phyloP scores from a whole-genome alignment of 2,113 vertebrate genomes.

The Lontra canadensis region DNA sequence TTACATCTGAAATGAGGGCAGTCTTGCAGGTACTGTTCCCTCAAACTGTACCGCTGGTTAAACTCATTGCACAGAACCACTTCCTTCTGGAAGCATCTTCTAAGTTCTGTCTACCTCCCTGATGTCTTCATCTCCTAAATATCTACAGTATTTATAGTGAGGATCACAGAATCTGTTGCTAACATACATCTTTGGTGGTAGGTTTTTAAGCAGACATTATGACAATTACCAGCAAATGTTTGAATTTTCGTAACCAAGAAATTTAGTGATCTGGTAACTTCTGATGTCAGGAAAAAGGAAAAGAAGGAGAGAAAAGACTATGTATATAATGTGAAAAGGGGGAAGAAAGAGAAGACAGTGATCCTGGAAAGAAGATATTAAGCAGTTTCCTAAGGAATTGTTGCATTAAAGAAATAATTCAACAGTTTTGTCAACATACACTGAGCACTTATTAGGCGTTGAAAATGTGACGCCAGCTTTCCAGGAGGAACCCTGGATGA shows the following conservation, averaged over 20 bases:
- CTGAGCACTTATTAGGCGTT: neutral
- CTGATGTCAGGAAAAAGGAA: neutral
- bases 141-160: neutral
- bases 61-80: neutral
- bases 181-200: neutral
- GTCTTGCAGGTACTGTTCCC: neutral
- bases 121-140: neutral
- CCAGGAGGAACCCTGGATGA: neutral
- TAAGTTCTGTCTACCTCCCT: neutral
- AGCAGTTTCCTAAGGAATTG: neutral
- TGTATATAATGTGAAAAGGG: neutral
- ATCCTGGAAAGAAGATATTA: neutral
- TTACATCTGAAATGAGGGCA: neutral
- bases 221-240: neutral
- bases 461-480: neutral
- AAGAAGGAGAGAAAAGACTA: neutral
- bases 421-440: neutral
- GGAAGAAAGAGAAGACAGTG: neutral
- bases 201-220: neutral
- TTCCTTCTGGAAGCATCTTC: neutral
- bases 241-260: neutral
- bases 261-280: neutral
- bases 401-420: neutral
- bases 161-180: neutral
- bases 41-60: neutral